These are phyloP conservation scores for Drosophila crucigera DNA, from an alignment of 2,888 invertebrate genomes.

Conservation along the genomic window DNA sequence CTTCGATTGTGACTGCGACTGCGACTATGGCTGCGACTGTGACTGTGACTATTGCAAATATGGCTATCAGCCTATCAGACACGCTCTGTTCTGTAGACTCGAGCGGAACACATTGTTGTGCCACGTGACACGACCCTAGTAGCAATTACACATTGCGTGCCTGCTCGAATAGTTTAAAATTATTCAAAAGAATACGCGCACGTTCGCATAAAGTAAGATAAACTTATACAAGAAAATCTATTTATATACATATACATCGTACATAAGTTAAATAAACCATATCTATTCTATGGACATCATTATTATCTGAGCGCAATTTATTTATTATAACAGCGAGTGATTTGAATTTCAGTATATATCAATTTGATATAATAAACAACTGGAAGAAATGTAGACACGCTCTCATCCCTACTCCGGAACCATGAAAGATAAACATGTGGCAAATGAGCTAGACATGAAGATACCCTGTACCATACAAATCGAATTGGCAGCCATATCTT, in stretches of 20 bases:
- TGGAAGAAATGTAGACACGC: background rate
- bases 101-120: conserved; percentile 7
- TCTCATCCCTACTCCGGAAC: background rate
- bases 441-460: background rate
- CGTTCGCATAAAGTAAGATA: background rate
- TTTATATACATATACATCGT: background rate
- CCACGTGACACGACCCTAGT: conserved; percentile 7
- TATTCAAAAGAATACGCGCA: background rate
- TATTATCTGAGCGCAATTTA: background rate
- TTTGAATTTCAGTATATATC: background rate
- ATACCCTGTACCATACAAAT: background rate
- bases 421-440: background rate
- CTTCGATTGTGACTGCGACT: conserved; percentile 9
- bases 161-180: background rate
- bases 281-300: background rate
- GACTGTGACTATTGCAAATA: conserved; percentile 1
- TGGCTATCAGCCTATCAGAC: conserved; percentile 31
- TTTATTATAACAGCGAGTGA: background rate
- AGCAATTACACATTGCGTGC: background rate
- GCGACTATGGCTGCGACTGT: conserved; percentile 11
- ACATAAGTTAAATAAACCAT: background rate
- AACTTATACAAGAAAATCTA: too few species aligned
- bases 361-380: background rate
- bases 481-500: background rate
- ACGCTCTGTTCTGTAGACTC: conserved; percentile 16